Evolutionary conservation across 2,797 vertebrate species (phyloP), one percentile per base, ranked within the genome.

Genomic region (Sphaeramia orbicularis): DNA sequence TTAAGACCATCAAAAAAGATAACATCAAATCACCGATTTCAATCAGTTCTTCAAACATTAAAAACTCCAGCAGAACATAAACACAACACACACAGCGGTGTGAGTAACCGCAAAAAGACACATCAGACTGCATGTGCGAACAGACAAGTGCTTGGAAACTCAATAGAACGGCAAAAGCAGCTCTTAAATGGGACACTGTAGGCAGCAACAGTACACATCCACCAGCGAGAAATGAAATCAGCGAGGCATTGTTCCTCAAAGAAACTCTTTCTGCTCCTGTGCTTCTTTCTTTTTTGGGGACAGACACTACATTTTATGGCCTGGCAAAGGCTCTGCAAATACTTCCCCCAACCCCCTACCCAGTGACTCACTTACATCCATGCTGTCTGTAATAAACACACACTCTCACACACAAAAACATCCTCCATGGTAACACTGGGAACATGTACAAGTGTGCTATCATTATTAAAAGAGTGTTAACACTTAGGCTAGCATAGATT

Each of bases 241-340:
- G 71, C 36, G 36, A 74, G 49, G 15, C 71, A 75, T 77, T 81
- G 71, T 82, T 86, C 81, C 72, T 84, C 48, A 42, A 70, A 74
- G 60, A 74, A 81, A 69, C 50, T 60, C 60, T 67, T 74, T 74
- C 74, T 75, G 79, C 65, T 76, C 18, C 48, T 59, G 24, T 76
- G 76, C 51, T 74, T 74, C 73, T 53, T 72, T 62, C 68, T 83
- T 84, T 35, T 79, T 73, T 74, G 67, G 74, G 77, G 81, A 84
- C 78, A 83, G 76, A 80, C 76, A 73, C 71, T 65, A 59, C 70
- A 80, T 83, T 83, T 84, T 82, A 87, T 77, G 75, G 81, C 79
- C 70, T 75, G 81, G 79, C 81, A 80, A 78, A 83, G 71, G 69
- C 76, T 80, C 76, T 76, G 45, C 65, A 85, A 82, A 84, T 61